Evolutionary conservation across 2,888 invertebrate species (phyloP).

Genomic region (Chalcosyrphus nemorum): DNA sequence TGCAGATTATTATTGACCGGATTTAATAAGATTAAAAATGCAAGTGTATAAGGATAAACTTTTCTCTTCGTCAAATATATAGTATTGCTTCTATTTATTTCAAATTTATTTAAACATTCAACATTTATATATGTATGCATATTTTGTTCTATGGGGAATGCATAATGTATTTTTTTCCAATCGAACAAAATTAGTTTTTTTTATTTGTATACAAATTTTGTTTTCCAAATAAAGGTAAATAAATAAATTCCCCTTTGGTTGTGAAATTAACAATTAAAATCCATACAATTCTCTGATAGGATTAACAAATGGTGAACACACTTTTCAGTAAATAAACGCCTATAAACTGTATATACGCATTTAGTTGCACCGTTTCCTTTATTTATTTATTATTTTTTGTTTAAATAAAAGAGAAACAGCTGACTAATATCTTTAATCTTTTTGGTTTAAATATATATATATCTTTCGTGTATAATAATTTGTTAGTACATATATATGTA

Average conservation of each 20-base stretch:
- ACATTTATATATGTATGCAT: slow-evolving; percentile 29
- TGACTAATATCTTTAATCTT: not conserved
- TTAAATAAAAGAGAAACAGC: slow-evolving; percentile 17
- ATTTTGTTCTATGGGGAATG: not conserved
- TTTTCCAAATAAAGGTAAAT: not conserved
- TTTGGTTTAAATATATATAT: not conserved
- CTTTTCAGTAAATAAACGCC: slow-evolving; percentile 42
- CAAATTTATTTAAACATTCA: slow-evolving; percentile 48
- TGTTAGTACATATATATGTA: slow-evolving; percentile 14
- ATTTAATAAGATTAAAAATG: not conserved
- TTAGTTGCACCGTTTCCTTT: slow-evolving; percentile 18
- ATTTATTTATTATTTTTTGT: slow-evolving; percentile 14
- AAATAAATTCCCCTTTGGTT: not conserved
- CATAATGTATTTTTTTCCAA: not conserved
- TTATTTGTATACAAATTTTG: not conserved
- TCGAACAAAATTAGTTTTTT: not conserved
- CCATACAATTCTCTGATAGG: slow-evolving; percentile 47
- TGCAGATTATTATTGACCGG: too few relatives aligned
- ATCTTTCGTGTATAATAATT: slow-evolving; percentile 19
- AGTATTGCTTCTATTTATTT: slow-evolving; percentile 51
- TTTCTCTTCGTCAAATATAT: slow-evolving; percentile 25
- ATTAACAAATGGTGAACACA: slow-evolving; percentile 68
- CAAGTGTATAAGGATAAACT: too few relatives aligned
- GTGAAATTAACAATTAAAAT: slow-evolving; percentile 29
- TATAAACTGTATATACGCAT: slow-evolving; percentile 3